phyloP scores from a whole-genome alignment of 1,140 invertebrate species.

The Cyrtorhinus lividipennis region DNA sequence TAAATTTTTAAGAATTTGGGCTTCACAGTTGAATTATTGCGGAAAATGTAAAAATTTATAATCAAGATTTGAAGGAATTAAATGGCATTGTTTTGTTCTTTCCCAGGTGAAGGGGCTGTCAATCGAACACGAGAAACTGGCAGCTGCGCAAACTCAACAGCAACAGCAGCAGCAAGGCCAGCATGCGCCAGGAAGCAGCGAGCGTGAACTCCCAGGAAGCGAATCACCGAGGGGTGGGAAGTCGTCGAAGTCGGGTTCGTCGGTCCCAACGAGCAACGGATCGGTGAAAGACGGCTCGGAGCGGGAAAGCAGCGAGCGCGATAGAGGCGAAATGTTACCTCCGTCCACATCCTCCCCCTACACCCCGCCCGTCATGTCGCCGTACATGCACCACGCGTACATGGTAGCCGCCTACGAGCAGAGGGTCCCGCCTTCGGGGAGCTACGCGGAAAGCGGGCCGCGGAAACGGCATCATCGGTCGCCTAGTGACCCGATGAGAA shows the following conservation, averaged over 20 bases:
- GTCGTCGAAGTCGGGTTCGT: constrained; percentile 16
- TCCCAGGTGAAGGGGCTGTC: constrained; percentile 59
- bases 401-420: constrained; percentile 24
- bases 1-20: too few relatives aligned
- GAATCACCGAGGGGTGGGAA: constrained; percentile 25
- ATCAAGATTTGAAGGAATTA: neutral
- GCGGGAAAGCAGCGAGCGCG: constrained; percentile 21
- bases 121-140: constrained; percentile 58
- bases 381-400: constrained; percentile 28
- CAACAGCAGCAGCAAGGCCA: neutral
- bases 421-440: constrained; percentile 17
- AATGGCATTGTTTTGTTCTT: neutral
- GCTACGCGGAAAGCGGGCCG: constrained; percentile 31
- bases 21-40: too few relatives aligned
- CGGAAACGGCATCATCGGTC: constrained; percentile 33
- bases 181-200: constrained; percentile 26
- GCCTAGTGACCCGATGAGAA: constrained; percentile 35
- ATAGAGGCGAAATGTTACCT: constrained; percentile 13
- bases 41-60: too few relatives aligned
- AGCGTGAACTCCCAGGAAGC: constrained; percentile 15
- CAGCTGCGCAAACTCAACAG: constrained; percentile 38
- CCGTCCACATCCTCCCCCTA: constrained; percentile 25
- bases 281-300: constrained; percentile 20
- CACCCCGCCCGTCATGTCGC: constrained; percentile 30
- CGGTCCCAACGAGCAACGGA: constrained; percentile 20